These are phyloP conservation scores for Falco cherrug DNA, from an alignment of 2,797 vertebrate genomes.

Conservation along the genomic window DNA sequence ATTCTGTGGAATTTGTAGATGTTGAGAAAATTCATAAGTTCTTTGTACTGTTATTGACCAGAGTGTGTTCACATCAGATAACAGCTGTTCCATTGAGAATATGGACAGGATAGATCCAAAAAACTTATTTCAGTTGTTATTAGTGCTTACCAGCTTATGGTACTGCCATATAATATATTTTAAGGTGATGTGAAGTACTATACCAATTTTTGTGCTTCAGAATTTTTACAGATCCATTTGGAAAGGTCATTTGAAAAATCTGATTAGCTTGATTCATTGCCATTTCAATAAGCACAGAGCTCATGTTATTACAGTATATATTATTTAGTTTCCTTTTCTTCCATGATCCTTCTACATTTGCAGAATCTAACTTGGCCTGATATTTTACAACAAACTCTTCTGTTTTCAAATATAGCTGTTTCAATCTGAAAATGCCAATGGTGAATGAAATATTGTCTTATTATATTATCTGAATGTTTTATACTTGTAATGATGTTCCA, in stretches of 20 bases:
- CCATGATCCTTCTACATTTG: neutral
- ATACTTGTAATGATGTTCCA: neutral
- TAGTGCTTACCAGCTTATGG: neutral
- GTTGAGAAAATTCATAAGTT: slow-evolving; percentile 4
- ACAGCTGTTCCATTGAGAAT: neutral
- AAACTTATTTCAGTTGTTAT: neutral
- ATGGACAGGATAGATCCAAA: neutral
- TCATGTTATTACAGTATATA: slow-evolving; percentile 11
- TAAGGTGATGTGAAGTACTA: neutral
- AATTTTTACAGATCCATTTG: slow-evolving; percentile 34
- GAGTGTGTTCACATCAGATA: neutral
- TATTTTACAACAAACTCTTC: neutral
- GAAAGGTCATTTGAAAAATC: slow-evolving; percentile 44
- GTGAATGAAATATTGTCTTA: neutral
- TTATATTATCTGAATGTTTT: neutral
- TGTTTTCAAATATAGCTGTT: neutral
- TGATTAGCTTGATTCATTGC: slow-evolving; percentile 36
- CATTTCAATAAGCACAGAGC: neutral
- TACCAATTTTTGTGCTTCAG: neutral
- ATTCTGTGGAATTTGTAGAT: slow-evolving; percentile 35
- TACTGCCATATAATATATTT: neutral
- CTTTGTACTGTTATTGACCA: neutral
- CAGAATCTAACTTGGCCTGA: neutral
- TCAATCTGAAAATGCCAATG: neutral
- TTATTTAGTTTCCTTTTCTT: slow-evolving; percentile 21